phyloP scores from a whole-genome alignment of 1,140 invertebrate genomes.

The Caerostris darwini region DNA sequence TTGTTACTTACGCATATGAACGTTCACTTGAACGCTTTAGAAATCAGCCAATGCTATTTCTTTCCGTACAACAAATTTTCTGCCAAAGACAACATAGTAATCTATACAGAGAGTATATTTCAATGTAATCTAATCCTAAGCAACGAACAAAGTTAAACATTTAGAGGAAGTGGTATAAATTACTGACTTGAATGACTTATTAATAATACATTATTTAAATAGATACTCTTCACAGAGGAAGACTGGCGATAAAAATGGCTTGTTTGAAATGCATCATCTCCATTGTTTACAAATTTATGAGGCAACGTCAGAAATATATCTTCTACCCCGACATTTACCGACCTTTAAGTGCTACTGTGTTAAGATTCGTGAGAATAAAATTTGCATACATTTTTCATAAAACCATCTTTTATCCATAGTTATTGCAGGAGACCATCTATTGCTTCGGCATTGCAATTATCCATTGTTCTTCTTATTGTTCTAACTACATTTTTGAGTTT shows the following conservation, averaged over 20 bases:
- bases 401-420: not conserved
- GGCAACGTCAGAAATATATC: not conserved
- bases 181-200: too few species aligned
- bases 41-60: too few species aligned
- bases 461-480: conserved; percentile 16
- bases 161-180: too few species aligned
- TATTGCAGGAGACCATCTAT: not conserved
- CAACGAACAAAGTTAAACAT: too few species aligned
- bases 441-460: not conserved
- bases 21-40: too few species aligned
- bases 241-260: not conserved
- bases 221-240: not conserved
- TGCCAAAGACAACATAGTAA: too few species aligned
- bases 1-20: too few species aligned
- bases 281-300: conserved; percentile 15
- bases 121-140: too few species aligned
- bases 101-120: too few species aligned
- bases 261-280: not conserved
- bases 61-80: too few species aligned
- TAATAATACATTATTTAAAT: not conserved
- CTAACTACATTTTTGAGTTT: not conserved
- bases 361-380: not conserved
- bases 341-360: not conserved
- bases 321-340: not conserved
- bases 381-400: not conserved